These are phyloP conservation scores for Tanaodytes sp. DNA, from an alignment of 2,888 invertebrate genomes.

Conservation along the genomic window DNA sequence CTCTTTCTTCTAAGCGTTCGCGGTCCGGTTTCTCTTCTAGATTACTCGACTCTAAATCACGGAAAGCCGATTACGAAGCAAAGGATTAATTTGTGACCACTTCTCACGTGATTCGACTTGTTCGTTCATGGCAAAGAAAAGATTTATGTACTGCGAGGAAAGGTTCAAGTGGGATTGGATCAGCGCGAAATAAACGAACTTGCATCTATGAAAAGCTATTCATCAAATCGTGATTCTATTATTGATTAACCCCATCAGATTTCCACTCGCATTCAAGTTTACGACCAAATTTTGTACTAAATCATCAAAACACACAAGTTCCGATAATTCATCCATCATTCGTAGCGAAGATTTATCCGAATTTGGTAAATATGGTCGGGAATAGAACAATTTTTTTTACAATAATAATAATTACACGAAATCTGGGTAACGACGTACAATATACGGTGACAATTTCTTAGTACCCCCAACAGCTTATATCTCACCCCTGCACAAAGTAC, in stretches of 20 bases:
- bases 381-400: too few relatives aligned
- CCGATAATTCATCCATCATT: too few relatives aligned
- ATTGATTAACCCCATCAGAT: background rate
- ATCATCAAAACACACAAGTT: too few relatives aligned
- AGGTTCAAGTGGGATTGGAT: constrained; percentile 39
- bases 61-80: constrained; percentile 70
- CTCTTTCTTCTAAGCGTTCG: constrained; percentile 55
- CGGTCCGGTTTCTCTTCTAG: constrained; percentile 59
- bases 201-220: constrained; percentile 5
- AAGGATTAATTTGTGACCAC: constrained; percentile 69
- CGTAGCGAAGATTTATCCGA: too few relatives aligned
- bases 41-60: constrained; percentile 63
- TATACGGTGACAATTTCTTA: too few relatives aligned
- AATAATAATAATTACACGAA: too few relatives aligned
- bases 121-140: constrained; percentile 44
- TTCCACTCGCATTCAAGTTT: too few relatives aligned
- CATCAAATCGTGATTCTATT: constrained; percentile 9
- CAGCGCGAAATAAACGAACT: constrained; percentile 25
- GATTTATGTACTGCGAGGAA: constrained; percentile 43
- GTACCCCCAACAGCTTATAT: constrained; percentile 68
- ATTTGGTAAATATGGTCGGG: too few relatives aligned
- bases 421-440: too few relatives aligned
- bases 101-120: constrained; percentile 50
- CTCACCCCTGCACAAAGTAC: constrained; percentile 68
- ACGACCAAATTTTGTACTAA: too few relatives aligned